A percentile compares a stretch with the other conserved stretches of the same genome.
Evolutionary conservation across 2,888 invertebrate species (phyloP).

Genomic region (Rhagophthalmus giganteus): DNA sequence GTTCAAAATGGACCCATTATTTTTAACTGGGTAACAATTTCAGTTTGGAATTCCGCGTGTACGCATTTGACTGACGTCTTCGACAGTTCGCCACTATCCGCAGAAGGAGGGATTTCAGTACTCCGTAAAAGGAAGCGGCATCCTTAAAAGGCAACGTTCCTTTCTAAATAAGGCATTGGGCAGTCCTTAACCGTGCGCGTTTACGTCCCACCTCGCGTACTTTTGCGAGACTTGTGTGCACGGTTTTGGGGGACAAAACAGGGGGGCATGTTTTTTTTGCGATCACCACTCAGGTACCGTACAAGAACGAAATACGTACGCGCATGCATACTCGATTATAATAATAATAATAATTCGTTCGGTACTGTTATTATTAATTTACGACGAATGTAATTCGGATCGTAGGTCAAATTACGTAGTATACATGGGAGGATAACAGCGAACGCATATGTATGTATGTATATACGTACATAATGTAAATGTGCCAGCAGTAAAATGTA

Average conservation of each 20-base stretch:
- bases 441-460: too few relatives aligned
- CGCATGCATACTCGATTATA: too few relatives aligned
- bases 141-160: constrained; percentile 80
- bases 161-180: constrained; percentile 82
- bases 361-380: too few relatives aligned
- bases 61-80: constrained; percentile 42
- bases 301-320: too few relatives aligned
- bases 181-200: constrained; percentile 61
- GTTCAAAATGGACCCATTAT: constrained; percentile 31
- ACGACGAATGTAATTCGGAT: too few relatives aligned
- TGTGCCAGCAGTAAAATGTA: neutral
- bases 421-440: too few relatives aligned
- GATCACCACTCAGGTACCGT: neutral
- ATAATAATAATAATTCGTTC: too few relatives aligned
- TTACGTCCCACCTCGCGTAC: constrained; percentile 53
- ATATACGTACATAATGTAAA: neutral
- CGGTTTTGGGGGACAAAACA: constrained; percentile 30
- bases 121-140: constrained; percentile 78
- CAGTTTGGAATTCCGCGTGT: constrained; percentile 39
- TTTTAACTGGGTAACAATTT: constrained; percentile 34
- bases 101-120: constrained; percentile 75
- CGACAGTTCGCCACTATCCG: constrained; percentile 37
- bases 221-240: constrained; percentile 37
- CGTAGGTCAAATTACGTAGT: constrained; percentile 47
- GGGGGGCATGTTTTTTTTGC: constrained; percentile 3